Base-by-base conservation (phyloP, 2,888 invertebrate genomes). In the Brenthis hecate region DNA sequence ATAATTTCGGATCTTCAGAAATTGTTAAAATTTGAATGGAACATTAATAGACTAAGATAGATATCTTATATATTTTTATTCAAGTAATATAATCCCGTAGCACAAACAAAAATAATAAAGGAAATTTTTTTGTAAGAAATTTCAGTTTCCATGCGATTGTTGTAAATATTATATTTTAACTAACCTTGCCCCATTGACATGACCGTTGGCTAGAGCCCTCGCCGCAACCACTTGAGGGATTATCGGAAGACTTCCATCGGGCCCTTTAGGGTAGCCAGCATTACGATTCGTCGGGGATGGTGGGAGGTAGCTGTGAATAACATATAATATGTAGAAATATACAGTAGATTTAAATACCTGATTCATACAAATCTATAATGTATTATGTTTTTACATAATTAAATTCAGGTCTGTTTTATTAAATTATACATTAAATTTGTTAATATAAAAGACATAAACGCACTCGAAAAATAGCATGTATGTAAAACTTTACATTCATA, bases 161-260 rank as follows among this genome's bases (percentile, higher is more conserved):
- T 28, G 19, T 4, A 3, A 28, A 28, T 28, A 28, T 4, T 5
- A 4, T 28, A n/a, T n/a, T 11, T 58, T n/a, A 6, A 66, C 43
- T 69, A 74, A 89, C 90, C 89, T 88, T 57, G 81, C 81, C 68
- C 87, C 84, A 50, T 78, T 11, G 11, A 43, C 81, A 71, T 81
- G 86, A 8, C 74, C 76, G 65, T 76, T 74, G 0, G 76, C 82
- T 6, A 85, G 66, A 55, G 73, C 81, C 69, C 91, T 81, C 0
- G 89, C 91, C 0, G 90, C 86, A 0, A 88, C 75, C n/a, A 89
- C 80, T 56, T 87, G 84, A 2, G 85, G 88, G 6, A 66, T 75
- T 8, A 72, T 75, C 28, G 78, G 76, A 68, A 77, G 74, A 43
- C 73, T 57, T 58, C 72, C 75, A 70, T 65, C 73, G 56, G 78